These are phyloP conservation scores for Tachysurus fulvidraco DNA, from an alignment of 2,113 vertebrate genomes.

Conservation along the genomic window DNA sequence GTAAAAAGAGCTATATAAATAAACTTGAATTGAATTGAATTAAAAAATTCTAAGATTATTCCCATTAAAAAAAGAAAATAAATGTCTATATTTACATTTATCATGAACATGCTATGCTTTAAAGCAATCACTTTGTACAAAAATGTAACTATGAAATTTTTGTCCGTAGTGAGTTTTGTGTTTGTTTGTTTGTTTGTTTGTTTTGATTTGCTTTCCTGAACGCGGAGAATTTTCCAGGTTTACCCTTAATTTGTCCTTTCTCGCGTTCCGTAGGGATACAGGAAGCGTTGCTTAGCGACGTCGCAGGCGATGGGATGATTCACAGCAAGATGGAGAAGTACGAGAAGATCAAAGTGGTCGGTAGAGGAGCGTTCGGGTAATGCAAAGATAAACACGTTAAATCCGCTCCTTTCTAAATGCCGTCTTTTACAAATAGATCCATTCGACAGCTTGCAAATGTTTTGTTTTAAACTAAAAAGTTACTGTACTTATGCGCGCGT, in stretches of 20 bases:
- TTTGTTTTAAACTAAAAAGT: not conserved
- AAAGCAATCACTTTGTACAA: not conserved
- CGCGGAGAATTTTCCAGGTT: not conserved
- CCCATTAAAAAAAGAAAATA: too few species aligned
- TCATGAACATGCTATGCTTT: not conserved
- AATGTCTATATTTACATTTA: not conserved
- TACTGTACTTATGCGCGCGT: not conserved
- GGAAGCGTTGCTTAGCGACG: slow-evolving; percentile 78
- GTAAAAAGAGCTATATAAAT: too few species aligned
- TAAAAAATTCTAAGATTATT: too few species aligned
- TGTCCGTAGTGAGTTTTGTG: not conserved
- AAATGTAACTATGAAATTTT: not conserved
- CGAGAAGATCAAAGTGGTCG: slow-evolving; percentile 94
- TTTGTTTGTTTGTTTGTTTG: too few species aligned
- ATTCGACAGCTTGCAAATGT: not conserved
- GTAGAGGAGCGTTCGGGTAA: slow-evolving; percentile 97
- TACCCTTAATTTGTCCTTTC: slow-evolving; percentile 58
- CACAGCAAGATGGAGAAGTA: slow-evolving; percentile 90
- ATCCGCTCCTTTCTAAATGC: not conserved
- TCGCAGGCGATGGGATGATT: not conserved
- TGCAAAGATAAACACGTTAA: not conserved
- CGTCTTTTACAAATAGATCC: not conserved
- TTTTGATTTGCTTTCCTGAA: not conserved
- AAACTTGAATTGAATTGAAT: too few species aligned
- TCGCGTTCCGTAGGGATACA: slow-evolving; percentile 55